Evolutionary conservation across 2,797 vertebrate genomes (phyloP), one percentile per base, ranked within the genome.

Genomic region (Pseudotriccus pelzelni): DNA sequence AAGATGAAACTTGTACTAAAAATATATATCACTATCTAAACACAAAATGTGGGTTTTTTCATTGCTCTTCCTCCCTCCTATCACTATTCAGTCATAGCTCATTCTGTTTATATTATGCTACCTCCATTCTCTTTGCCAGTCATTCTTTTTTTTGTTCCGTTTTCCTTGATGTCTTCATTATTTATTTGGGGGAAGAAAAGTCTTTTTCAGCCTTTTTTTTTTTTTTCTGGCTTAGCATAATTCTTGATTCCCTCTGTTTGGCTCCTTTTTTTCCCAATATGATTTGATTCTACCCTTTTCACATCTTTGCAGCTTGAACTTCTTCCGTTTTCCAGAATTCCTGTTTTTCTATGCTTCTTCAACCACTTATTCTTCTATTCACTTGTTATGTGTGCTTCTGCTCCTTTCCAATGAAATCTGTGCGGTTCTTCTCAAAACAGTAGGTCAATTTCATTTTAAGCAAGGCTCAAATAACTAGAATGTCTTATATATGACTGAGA

Each of bases 1-100:
- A 92, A 67, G 60, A 92, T 84, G 87, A 84, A 93, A 77, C 28
- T 80, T 32, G 18, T 62, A 64, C 75, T 85, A 90, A 95, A 93
- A 93, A 62, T 89, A 80, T 32, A 9, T 63, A 63, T 82, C 64
- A 39, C 34, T 60, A 50, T 62, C 63, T 69, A 89, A 96, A 87
- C 27, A 80, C 47, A 89, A 82, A 67, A 69, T 47, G 17, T 64
- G 24, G 27, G 13, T 0, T 56, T 50, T 68, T 56, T 39, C n/a
- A 62, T 44, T 80, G 17, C 14, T 77, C 41, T 85, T 84, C 50
- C 46, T 94, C 17, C 32, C 20, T 92, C 8, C 12, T 52, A 21
- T 60, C 17, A 62, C 46, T 74, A 12, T 39, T 80, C 15, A 73
- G 43, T 50, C 2, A 3, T 52, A 52, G 36, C 22, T 93, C 5